These are phyloP conservation scores for Leptoclinus maculatus DNA, from an alignment of 2,797 vertebrate genomes.

Conservation along the genomic window DNA sequence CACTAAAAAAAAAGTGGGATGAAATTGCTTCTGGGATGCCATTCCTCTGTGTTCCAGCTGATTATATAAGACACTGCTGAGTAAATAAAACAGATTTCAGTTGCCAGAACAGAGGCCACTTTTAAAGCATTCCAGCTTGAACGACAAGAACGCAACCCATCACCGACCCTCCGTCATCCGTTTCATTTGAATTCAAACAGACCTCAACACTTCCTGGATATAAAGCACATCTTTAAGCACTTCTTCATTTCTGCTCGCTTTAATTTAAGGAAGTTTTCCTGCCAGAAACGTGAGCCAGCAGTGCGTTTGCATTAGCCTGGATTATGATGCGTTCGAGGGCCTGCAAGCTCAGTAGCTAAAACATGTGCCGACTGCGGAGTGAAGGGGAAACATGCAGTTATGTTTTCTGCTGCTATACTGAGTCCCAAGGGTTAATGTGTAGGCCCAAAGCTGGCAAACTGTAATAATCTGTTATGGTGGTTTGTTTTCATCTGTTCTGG, in stretches of 20 bases:
- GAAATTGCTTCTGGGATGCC: constrained; percentile 32
- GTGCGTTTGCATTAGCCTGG: constrained; percentile 42
- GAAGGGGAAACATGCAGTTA: constrained; percentile 26
- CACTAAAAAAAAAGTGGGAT: constrained; percentile 25
- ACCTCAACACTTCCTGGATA: constrained; percentile 8
- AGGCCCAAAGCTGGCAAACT: constrained; percentile 28
- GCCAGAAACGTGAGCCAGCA: constrained; percentile 24
- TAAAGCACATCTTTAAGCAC: constrained; percentile 25
- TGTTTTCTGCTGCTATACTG: constrained; percentile 29
- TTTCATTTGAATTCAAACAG: constrained; percentile 31
- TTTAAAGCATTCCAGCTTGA: constrained; percentile 24
- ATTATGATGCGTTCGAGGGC: constrained; percentile 48
- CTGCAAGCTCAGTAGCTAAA: constrained; percentile 29
- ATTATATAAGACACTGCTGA: constrained; percentile 39
- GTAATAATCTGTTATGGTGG: constrained; percentile 37
- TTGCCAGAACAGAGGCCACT: constrained; percentile 35
- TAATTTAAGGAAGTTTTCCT: constrained; percentile 21
- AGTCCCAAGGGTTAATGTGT: constrained; percentile 28
- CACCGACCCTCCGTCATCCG: not conserved
- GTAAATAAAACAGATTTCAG: constrained; percentile 43
- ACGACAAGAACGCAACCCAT: constrained; percentile 1
- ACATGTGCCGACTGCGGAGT: constrained; percentile 17
- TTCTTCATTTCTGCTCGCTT: constrained; percentile 28
- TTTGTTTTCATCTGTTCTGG: constrained; percentile 46
- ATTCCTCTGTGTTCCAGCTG: constrained; percentile 24